Conservation (phyloP, 1,140 invertebrate genomes). For the roundworm (Caenorhabditis elegans) region DNA sequence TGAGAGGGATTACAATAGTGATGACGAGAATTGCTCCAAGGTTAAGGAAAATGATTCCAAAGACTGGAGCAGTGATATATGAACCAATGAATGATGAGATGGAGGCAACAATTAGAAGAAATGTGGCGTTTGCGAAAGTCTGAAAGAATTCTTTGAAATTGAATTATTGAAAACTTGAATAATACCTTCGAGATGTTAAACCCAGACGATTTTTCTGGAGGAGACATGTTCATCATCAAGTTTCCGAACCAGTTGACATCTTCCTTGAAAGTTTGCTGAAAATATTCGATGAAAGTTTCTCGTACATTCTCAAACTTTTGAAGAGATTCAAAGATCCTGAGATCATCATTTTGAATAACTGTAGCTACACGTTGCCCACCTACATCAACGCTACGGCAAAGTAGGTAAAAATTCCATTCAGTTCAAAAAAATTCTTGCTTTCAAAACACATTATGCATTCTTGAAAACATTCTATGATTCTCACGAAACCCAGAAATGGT, state of each 20-base stretch:
- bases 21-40: not conserved
- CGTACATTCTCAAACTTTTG: no score
- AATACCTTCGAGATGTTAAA: conserved; percentile 17
- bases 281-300: no score
- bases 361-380: no score
- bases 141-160: not conserved
- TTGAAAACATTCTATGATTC: not conserved
- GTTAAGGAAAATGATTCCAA: not conserved
- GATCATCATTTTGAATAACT: no score
- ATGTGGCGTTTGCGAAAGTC: not conserved
- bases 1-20: not conserved
- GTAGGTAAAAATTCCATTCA: no score
- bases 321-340: no score
- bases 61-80: not conserved
- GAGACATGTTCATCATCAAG: not conserved
- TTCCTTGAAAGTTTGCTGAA: not conserved
- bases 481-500: no score
- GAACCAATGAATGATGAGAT: not conserved
- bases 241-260: not conserved
- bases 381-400: no score
- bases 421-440: not conserved
- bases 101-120: not conserved
- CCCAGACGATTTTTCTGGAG: not conserved
- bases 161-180: not conserved
- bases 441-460: not conserved